Conservation (phyloP, 2,113 vertebrate genomes). For the Egretta garzetta region DNA sequence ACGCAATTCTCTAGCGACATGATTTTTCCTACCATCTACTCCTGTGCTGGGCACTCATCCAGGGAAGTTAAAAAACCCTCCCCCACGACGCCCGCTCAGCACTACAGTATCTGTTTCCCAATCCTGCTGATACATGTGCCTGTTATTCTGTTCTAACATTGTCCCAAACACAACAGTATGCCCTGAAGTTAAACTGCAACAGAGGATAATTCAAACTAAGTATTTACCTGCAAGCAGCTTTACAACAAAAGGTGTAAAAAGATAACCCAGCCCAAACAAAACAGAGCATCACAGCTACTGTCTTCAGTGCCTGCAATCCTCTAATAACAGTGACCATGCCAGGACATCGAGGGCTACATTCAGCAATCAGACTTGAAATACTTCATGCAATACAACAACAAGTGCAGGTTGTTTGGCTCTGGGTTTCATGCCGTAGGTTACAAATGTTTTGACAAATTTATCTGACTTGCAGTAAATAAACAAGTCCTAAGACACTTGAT, state of each 20-base stretch:
- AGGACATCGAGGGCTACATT: not conserved
- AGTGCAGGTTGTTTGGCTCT: not conserved
- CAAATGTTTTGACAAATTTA: not conserved
- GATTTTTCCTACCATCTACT: conserved; percentile 21
- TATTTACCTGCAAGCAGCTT: not conserved
- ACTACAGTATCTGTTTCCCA: conserved; percentile 38
- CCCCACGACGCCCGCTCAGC: conserved; percentile 1
- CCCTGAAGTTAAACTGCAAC: not conserved
- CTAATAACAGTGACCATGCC: not conserved
- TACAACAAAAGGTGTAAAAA: not conserved
- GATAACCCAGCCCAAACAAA: not conserved
- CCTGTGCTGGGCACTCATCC: not conserved
- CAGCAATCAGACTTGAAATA: not conserved
- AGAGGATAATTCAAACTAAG: not conserved
- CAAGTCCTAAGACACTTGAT: not conserved
- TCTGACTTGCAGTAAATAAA: not conserved
- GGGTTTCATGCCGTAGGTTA: not conserved
- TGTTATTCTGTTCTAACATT: conserved; percentile 4
- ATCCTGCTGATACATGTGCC: not conserved
- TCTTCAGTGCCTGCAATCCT: not conserved
- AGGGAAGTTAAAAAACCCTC: conserved; percentile 8
- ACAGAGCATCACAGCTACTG: not conserved
- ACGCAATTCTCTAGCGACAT: not conserved
- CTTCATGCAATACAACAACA: not conserved
- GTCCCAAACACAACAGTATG: conserved; percentile 1